Percentiles rank a stretch among this genome's conserved stretches.
Conservation (phyloP, 2,888 invertebrate species). For the Timandra comae region DNA sequence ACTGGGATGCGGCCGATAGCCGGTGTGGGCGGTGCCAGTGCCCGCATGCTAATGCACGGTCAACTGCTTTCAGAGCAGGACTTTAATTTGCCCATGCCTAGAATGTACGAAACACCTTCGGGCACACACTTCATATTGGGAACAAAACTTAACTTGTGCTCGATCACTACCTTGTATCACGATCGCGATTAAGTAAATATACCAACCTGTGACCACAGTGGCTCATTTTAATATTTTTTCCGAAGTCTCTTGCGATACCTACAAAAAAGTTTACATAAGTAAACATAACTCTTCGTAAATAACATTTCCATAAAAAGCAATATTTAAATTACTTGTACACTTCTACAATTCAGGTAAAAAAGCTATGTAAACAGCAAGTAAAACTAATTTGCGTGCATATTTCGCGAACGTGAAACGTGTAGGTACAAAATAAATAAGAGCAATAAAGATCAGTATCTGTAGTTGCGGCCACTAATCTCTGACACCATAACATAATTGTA, state of each 20-base stretch:
- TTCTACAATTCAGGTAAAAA: no score
- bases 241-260: no score
- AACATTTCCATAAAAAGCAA: no score
- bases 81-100: constrained; percentile 18
- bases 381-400: constrained; percentile 3
- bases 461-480: constrained; percentile 51
- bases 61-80: constrained; percentile 30
- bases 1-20: constrained; percentile 57
- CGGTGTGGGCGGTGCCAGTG: constrained; percentile 56
- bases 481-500: constrained; percentile 67
- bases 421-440: constrained; percentile 40
- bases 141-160: not conserved
- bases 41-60: constrained; percentile 58
- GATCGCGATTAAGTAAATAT: not conserved
- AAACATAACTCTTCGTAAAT: no score
- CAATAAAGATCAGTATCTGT: constrained; percentile 43
- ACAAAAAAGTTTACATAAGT: no score
- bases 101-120: constrained; percentile 10
- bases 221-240: no score
- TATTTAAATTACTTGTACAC: no score
- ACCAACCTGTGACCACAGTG: no score
- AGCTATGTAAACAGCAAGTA: not conserved
- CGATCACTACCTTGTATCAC: constrained; percentile 5
- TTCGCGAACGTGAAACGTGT: constrained; percentile 12
- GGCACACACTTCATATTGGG: constrained; percentile 2